Percentiles rank a stretch among this genome's conserved stretches.
Evolutionary conservation across 2,797 vertebrate species (phyloP).

Genomic region (Sebastes steindachneri): DNA sequence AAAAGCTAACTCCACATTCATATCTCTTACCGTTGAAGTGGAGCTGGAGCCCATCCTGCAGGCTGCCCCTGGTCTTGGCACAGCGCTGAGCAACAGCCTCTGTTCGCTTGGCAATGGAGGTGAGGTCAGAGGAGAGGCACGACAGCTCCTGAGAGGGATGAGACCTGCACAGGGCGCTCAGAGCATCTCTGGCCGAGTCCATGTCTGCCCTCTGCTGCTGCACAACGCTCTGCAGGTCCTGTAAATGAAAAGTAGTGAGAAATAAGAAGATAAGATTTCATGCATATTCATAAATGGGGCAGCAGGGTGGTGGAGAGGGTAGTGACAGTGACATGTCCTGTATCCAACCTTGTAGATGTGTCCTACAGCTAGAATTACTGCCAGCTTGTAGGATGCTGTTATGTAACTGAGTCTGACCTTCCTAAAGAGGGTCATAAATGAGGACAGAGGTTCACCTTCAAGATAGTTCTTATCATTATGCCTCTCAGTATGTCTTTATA

Average conservation of each 20-base stretch:
- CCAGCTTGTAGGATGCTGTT: neutral
- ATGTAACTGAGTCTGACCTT: neutral
- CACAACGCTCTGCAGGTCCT: constrained; percentile 89
- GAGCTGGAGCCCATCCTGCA: constrained; percentile 91
- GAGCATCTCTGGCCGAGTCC: constrained; percentile 86
- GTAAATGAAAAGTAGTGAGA: neutral
- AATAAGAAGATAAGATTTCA: neutral
- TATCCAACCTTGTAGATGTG: neutral
- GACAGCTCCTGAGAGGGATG: constrained; percentile 90
- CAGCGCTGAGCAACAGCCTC: constrained; percentile 88
- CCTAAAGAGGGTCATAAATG: neutral
- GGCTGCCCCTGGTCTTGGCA: constrained; percentile 83
- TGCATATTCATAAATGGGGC: neutral
- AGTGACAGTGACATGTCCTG: neutral
- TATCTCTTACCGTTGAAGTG: constrained; percentile 86
- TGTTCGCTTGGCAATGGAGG: constrained; percentile 88
- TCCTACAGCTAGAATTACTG: neutral
- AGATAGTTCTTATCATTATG: neutral
- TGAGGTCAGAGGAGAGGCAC: constrained; percentile 86
- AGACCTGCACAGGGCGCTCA: constrained; percentile 90
- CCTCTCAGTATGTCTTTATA: neutral
- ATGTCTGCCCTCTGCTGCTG: constrained; percentile 88
- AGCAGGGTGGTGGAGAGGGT: neutral
- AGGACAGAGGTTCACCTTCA: neutral
- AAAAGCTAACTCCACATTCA: neutral